Evolutionary conservation across 2,113 vertebrate species (phyloP).

Genomic region (Columba janthina): DNA sequence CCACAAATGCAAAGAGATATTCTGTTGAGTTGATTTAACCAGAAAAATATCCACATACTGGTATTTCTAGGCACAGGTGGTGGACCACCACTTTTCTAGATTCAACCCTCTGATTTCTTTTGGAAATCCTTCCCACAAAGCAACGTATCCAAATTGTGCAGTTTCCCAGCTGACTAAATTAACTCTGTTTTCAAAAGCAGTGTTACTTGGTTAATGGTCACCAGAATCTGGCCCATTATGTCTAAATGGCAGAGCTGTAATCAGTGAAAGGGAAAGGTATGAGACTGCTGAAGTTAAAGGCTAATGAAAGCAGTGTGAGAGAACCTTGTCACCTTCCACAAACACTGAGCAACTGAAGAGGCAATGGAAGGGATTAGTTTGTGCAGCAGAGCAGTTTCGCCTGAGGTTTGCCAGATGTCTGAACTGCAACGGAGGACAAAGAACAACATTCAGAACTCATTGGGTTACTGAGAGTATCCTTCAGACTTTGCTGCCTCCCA

Average conservation of each 20-base stretch:
- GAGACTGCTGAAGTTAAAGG: neutral
- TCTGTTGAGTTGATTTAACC: neutral
- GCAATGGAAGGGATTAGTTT: slow-evolving; percentile 54
- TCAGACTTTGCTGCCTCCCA: neutral
- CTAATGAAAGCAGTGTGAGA: slow-evolving; percentile 33
- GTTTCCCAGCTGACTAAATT: neutral
- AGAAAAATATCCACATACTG: neutral
- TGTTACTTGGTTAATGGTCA: neutral
- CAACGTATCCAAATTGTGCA: neutral
- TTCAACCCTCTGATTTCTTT: neutral
- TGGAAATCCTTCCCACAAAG: neutral
- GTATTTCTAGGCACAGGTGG: neutral
- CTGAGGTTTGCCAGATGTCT: slow-evolving; percentile 63
- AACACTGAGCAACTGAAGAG: slow-evolving; percentile 45
- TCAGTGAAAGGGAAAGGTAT: neutral
- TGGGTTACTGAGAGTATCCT: neutral
- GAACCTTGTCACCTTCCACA: slow-evolving; percentile 24
- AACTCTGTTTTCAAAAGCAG: neutral
- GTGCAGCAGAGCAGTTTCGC: slow-evolving; percentile 19
- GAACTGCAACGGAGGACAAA: slow-evolving; percentile 45
- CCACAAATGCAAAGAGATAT: neutral
- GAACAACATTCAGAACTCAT: slow-evolving; percentile 50
- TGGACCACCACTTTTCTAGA: neutral
- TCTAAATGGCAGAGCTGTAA: neutral
- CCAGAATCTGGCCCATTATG: neutral